These are phyloP conservation scores for Lymantria dispar DNA, from an alignment of 2,888 invertebrate species.

Conservation along the genomic window DNA sequence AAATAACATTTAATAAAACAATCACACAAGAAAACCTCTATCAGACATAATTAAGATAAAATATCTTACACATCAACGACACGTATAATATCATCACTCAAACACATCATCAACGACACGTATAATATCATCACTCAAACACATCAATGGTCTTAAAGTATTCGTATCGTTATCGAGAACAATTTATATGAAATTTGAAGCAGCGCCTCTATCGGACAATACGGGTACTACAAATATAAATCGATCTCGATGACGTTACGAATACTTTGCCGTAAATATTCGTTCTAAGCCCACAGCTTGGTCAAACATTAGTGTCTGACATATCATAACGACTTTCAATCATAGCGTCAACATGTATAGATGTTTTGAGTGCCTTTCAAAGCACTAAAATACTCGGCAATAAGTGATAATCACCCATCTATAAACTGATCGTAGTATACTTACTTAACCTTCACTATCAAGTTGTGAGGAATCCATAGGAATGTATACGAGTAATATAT, in stretches of 20 bases:
- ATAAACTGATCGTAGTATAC: neutral
- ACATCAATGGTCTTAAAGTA: slow-evolving; percentile 1
- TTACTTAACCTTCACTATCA: neutral
- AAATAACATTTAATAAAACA: neutral
- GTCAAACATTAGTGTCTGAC: too few relatives aligned
- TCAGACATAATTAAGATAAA: slow-evolving; percentile 38
- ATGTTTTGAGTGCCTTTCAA: too few relatives aligned
- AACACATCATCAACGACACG: slow-evolving; percentile 15
- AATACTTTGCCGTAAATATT: too few relatives aligned
- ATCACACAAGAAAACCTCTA: slow-evolving; percentile 37
- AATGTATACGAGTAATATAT: neutral
- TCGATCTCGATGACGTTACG: too few relatives aligned
- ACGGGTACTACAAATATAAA: too few relatives aligned
- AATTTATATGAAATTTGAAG: too few relatives aligned
- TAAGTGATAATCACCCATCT: neutral
- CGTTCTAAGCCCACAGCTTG: too few relatives aligned
- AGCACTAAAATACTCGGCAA: too few relatives aligned
- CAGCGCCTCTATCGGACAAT: too few relatives aligned
- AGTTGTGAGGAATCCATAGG: neutral
- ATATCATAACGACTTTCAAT: too few relatives aligned
- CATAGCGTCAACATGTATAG: too few relatives aligned
- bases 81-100: slow-evolving; percentile 5
- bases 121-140: slow-evolving; percentile 1
- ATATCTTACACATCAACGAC: slow-evolving; percentile 30
- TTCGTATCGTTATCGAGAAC: too few relatives aligned